phyloP scores from a whole-genome alignment of 2,888 invertebrate genomes.

The Vesta saturnalis region DNA sequence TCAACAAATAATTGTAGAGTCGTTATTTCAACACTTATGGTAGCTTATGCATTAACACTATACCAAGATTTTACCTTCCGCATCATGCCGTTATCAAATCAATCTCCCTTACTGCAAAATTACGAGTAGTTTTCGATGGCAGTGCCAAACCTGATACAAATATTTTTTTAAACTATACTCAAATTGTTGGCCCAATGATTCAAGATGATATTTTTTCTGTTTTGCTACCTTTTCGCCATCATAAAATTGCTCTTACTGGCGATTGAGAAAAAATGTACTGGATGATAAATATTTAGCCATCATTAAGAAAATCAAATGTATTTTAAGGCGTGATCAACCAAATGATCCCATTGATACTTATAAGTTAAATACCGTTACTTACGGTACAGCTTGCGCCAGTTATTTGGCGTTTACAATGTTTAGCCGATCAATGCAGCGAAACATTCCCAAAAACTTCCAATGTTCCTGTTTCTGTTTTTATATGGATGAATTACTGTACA shows the following conservation, averaged over 20 bases:
- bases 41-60: background rate
- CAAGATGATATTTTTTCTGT: background rate
- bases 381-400: background rate
- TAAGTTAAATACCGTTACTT: background rate
- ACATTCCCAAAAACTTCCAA: background rate
- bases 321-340: background rate
- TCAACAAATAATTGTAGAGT: background rate
- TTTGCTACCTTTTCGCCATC: slow-evolving; percentile 36
- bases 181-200: background rate
- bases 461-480: background rate
- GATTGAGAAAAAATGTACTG: slow-evolving; percentile 42
- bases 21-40: background rate
- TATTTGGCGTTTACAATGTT: no score
- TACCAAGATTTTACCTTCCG: background rate
- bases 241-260: slow-evolving; percentile 40
- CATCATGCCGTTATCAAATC: slow-evolving; percentile 11
- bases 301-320: slow-evolving; percentile 22
- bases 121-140: slow-evolving; percentile 7
- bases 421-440: background rate
- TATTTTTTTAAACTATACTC: slow-evolving; percentile 1
- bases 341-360: background rate
- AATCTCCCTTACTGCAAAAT: background rate
- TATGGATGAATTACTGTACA: background rate
- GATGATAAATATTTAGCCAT: slow-evolving; percentile 35
- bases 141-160: background rate